These are phyloP conservation scores for Helleia helle DNA, from an alignment of 2,888 invertebrate genomes.

Conservation along the genomic window DNA sequence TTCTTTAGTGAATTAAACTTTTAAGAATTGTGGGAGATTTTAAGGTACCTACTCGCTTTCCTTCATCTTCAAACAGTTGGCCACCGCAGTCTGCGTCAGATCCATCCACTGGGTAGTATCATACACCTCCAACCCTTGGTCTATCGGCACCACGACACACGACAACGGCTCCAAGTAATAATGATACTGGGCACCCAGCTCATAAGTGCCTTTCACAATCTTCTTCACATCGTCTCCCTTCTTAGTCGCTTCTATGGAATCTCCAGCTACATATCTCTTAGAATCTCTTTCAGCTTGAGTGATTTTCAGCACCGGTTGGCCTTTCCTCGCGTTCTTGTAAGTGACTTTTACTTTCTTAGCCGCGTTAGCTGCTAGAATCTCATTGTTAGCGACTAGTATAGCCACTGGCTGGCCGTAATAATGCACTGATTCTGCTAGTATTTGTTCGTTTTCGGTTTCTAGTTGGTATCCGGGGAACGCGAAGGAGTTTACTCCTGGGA, in stretches of 20 bases:
- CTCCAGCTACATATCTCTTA: slow-evolving; percentile 31
- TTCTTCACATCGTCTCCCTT: slow-evolving; percentile 44
- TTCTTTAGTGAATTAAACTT: no score
- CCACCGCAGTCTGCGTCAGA: slow-evolving; percentile 70
- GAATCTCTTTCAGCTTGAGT: slow-evolving; percentile 32
- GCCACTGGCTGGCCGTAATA: slow-evolving; percentile 82
- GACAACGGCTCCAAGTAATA: slow-evolving; percentile 82
- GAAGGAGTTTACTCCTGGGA: slow-evolving; percentile 79
- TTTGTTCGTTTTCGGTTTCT: slow-evolving; percentile 57
- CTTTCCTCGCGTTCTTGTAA: slow-evolving; percentile 52
- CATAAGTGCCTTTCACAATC: slow-evolving; percentile 68
- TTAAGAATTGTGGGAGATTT: not conserved
- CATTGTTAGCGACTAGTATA: slow-evolving; percentile 76
- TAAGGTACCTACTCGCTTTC: slow-evolving; percentile 75
- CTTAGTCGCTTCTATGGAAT: slow-evolving; percentile 35
- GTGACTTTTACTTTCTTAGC: slow-evolving; percentile 74
- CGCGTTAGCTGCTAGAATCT: slow-evolving; percentile 68
- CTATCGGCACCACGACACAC: slow-evolving; percentile 78
- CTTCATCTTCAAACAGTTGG: slow-evolving; percentile 68
- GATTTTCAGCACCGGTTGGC: slow-evolving; percentile 47
- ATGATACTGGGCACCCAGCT: slow-evolving; percentile 80
- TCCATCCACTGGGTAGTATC: slow-evolving; percentile 79
- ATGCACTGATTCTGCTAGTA: slow-evolving; percentile 69
- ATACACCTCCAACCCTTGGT: slow-evolving; percentile 79
- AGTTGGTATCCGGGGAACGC: slow-evolving; percentile 41